phyloP scores from a whole-genome alignment of 2,113 vertebrate species.

The Archilochus colubris region DNA sequence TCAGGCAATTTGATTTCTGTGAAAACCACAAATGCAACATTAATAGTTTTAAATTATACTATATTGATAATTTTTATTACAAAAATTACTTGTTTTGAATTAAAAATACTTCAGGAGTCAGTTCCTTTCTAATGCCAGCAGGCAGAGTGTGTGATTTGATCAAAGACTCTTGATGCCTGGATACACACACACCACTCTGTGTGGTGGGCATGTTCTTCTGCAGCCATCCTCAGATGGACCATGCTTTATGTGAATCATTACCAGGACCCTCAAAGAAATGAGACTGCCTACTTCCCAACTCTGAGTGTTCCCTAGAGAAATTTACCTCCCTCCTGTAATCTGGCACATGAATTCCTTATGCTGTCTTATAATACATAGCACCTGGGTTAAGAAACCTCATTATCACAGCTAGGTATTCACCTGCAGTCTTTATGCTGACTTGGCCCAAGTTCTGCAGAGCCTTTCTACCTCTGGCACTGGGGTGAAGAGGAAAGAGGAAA shows the following conservation, averaged over 20 bases:
- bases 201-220: accelerated
- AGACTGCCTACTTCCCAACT: background rate
- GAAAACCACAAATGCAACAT: background rate
- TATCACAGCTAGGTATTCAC: background rate
- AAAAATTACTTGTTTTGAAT: background rate
- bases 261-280: background rate
- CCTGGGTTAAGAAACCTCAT: background rate
- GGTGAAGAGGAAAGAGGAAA: background rate
- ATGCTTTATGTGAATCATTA: background rate
- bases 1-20: background rate
- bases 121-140: background rate
- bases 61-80: background rate
- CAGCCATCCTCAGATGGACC: background rate
- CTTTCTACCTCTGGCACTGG: background rate
- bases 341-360: background rate
- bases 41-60: slow-evolving; percentile 1
- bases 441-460: background rate
- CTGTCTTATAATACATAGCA: background rate
- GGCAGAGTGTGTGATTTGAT: background rate
- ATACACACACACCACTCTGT: accelerated
- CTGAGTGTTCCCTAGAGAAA: background rate
- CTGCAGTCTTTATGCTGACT: background rate
- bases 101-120: background rate
- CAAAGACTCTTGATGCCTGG: background rate
- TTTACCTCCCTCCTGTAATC: background rate